Conservation (phyloP, 2,797 vertebrate species). For the Carcharodon carcharias region DNA sequence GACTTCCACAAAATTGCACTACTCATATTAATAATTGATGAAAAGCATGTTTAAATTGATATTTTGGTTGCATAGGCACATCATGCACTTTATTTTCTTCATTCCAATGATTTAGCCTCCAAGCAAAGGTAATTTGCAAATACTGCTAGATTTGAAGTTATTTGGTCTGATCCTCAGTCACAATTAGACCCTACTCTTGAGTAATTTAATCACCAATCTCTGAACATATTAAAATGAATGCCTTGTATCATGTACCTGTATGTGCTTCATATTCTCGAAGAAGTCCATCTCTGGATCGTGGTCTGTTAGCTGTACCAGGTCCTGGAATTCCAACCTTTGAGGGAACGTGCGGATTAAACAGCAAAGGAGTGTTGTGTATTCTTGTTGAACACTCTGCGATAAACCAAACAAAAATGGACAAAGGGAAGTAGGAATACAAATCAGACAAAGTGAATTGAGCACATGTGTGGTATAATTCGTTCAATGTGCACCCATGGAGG, state of each 20-base stretch:
- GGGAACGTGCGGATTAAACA: constrained; percentile 84
- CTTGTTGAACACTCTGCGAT: constrained; percentile 76
- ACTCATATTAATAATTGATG: background rate
- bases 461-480: too few species aligned
- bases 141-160: background rate
- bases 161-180: background rate
- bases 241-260: constrained; percentile 68
- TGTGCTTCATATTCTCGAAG: constrained; percentile 98
- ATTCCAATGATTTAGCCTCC: background rate
- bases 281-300: constrained; percentile 89
- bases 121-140: background rate
- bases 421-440: constrained; percentile 38
- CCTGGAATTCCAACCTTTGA: constrained; percentile 71
- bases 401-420: constrained; percentile 39
- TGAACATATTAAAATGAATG: background rate
- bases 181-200: background rate
- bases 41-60: background rate
- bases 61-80: background rate
- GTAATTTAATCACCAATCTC: background rate
- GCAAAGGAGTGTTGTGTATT: constrained; percentile 83
- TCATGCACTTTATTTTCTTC: background rate
- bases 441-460: background rate
- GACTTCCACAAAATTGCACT: background rate
- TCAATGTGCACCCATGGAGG: background rate
- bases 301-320: constrained; percentile 85